Evolutionary conservation across 2,113 vertebrate species (phyloP), one percentile per base, ranked within the genome.

Genomic region (Mohoua ochrocephala): DNA sequence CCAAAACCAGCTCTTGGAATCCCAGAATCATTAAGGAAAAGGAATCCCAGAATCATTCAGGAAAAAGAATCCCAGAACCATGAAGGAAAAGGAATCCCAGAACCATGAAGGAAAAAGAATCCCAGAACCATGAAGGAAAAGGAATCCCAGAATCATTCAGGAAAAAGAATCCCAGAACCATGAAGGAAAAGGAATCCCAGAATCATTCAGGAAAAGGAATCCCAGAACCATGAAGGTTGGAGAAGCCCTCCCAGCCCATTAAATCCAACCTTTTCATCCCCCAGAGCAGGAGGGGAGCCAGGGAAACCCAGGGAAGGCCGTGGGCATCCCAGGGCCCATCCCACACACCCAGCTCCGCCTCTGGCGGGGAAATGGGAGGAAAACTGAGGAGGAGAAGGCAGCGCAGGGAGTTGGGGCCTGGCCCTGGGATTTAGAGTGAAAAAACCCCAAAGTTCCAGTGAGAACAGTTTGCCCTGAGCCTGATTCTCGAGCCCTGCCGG

Each of bases 101-200:
- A 23, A 26, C 37, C 33, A 45, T 5, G 2, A 6, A 56, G 9
- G 7, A 59, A 28, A 35, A 41, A 1, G 11, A 33, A 26, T 15
- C 26, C 19, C 19, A 35, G 33, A 28, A n/a, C 28, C 6, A 42
- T 15, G 1, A 33, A 54, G 0, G 1, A 42, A n/a, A 8, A 2
- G 13, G 28, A 50, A 28, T 30, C 18, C 18, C 47, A 37, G 10
- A 50, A 69, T 22, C 2, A 69, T 28, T 3, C 37, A 69, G 4
- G 13, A 15, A 16, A 16, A 31, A 1, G 15, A 53, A 41, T 71
- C 53, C 52, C 28, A 19, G 17, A 31, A 54, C 13, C 30, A 28
- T 54, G 7, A 54, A 52, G 1, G 4, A 39, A 70, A 37, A 22
- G 4, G n/a, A 50, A 35, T 28, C 13, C 47, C 26, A 37, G 31